Evolutionary conservation across 2,888 invertebrate genomes (phyloP).

Genomic region (Hirtodrosophila duncani): DNA sequence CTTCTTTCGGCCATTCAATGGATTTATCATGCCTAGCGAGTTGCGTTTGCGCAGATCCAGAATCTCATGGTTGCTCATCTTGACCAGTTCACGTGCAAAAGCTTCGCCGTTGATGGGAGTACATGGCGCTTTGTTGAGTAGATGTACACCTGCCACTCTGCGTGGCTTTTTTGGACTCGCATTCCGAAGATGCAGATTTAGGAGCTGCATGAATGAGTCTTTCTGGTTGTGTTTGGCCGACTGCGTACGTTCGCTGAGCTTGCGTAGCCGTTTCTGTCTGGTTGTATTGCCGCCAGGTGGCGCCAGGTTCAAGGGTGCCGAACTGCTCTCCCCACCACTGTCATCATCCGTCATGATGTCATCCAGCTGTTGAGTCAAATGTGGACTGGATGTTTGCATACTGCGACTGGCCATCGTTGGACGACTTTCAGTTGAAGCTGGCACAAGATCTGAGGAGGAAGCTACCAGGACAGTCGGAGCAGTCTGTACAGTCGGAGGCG

Average conservation of each 20-base stretch:
- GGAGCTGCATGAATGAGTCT: conserved; percentile 21
- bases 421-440: not conserved
- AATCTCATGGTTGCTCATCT: conserved; percentile 72
- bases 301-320: conserved; percentile 42
- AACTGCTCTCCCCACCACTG: conserved; percentile 35
- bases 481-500: not conserved
- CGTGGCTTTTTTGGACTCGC: not conserved
- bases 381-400: conserved; percentile 28
- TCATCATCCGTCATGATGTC: conserved; percentile 58
- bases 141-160: not conserved
- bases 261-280: conserved; percentile 8
- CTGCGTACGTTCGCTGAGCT: not conserved
- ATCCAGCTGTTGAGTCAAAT: not conserved
- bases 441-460: not conserved
- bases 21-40: conserved; percentile 46
- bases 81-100: conserved; percentile 64
- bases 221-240: not conserved
- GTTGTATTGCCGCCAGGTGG: conserved; percentile 22
- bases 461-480: too few relatives aligned
- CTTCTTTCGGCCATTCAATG: conserved; percentile 35
- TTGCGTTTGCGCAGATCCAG: conserved; percentile 70
- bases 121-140: conserved; percentile 58
- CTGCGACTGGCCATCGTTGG: conserved; percentile 17
- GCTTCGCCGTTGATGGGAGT: conserved; percentile 69
- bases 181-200: conserved; percentile 50